These are phyloP conservation scores for Halcyon badia DNA, from an alignment of 2,797 vertebrate genomes.

Conservation along the genomic window DNA sequence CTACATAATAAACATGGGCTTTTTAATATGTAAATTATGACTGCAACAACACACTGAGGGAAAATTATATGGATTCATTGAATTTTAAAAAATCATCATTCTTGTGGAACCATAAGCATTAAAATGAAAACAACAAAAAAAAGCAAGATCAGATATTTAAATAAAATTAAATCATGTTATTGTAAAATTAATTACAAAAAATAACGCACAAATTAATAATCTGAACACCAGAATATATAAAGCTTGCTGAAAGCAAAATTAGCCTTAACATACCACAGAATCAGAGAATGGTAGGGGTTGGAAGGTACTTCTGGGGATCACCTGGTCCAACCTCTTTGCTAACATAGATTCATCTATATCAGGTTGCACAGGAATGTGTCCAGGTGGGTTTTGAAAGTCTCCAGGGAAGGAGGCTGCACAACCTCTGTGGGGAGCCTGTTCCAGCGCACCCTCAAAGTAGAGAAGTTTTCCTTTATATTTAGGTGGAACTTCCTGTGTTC, in stretches of 20 bases:
- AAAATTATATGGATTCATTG: background rate
- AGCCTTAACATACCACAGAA: background rate
- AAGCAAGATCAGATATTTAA: background rate
- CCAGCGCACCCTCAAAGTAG: too few relatives aligned
- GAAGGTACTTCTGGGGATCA: too few relatives aligned
- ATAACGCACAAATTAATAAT: slow-evolving; percentile 35
- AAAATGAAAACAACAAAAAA: background rate
- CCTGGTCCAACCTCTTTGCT: too few relatives aligned
- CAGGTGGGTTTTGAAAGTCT: too few relatives aligned
- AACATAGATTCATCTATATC: too few relatives aligned
- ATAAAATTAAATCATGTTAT: background rate
- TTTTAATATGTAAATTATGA: background rate
- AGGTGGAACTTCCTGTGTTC: too few relatives aligned
- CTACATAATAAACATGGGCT: background rate
- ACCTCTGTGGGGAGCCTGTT: too few relatives aligned
- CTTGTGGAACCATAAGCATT: background rate
- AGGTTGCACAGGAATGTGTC: too few relatives aligned
- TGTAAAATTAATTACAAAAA: background rate
- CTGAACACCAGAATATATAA: background rate
- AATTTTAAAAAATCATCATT: background rate
- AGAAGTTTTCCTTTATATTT: too few relatives aligned
- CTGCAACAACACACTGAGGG: background rate
- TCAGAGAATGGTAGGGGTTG: too few relatives aligned
- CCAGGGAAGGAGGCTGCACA: too few relatives aligned
- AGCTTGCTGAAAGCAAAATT: background rate